Conservation (phyloP, 53 echinoderm and acorn worm genomes). For the Actinopyga echinites region DNA sequence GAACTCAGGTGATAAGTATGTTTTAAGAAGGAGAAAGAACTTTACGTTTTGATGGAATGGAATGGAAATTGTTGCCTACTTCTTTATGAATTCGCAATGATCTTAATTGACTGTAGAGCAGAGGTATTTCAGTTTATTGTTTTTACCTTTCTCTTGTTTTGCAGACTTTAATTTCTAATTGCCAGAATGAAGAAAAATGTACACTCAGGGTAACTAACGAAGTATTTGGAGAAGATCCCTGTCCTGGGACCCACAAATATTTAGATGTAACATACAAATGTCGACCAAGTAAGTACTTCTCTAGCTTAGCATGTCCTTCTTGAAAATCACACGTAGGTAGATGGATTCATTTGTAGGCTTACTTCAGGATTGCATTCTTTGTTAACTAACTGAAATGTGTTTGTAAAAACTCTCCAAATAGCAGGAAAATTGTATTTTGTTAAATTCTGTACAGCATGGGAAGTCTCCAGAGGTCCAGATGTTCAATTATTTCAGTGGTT, state of each 20-base stretch:
- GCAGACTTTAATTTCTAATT: conserved; percentile 67
- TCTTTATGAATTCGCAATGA: background rate
- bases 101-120: background rate
- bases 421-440: no score
- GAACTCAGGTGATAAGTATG: no score
- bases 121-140: background rate
- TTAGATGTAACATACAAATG: conserved; percentile 99
- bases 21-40: background rate
- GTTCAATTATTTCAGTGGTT: no score
- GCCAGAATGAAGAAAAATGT: conserved; percentile 62
- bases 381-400: no score
- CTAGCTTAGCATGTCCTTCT: no score
- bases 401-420: no score
- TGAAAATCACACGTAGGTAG: no score
- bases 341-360: no score
- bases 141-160: background rate
- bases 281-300: conserved; percentile 86
- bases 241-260: conserved; percentile 90
- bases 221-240: conserved; percentile 84
- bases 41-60: background rate
- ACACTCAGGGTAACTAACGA: conserved; percentile 69
- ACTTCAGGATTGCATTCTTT: no score
- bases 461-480: no score
- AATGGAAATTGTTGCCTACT: background rate
- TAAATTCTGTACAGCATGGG: no score